Base-by-base conservation (phyloP, 2,797 vertebrate genomes). In the Argentina silus region DNA sequence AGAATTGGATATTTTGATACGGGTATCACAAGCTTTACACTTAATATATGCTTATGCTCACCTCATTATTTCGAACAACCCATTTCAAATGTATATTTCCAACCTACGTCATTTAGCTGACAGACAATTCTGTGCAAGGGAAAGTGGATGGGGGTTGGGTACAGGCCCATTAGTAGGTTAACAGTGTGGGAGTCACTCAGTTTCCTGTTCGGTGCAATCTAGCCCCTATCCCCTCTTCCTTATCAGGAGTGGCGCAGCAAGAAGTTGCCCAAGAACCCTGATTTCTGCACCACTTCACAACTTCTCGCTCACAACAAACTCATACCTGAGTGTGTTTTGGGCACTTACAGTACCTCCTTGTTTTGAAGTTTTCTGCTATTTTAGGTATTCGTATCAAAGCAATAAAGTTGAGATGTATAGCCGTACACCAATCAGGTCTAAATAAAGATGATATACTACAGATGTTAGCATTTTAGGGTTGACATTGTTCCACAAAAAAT, bases 111-210 rank as follows among this genome's bases (percentile, higher is more conserved):
- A 23, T 60, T 60, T 27, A 12, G 4, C 21, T 23, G 14, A 53
- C 14, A 53, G 27, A 36, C 27, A 14, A 53, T 21, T 62, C 27
- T 15, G 15, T 15, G 10, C 36, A 42, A 8, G 60, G 60, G 60
- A 61, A 5, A 36, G 47, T 12, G 60, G 27, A 7, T 17, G 7
- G 60, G 57, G 65, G 42, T 69, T n/a, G 67, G 42, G 36, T 19
- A 45, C 56, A 66, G 71, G 27, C 12, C 67, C 71, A 59, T 80
- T 63, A 73, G 27, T 42, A 27, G 27, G 19, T 70, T 8, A 43
- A 61, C 47, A n/a, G 67, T 10, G 74, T 73, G 67, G 67, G 78
- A 69, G 62, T 56, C 21, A 48, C 36, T 11, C 43, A 11, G n/a
- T 60, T 53, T 67, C 23, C 65, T 67, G 19, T 67, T 45, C 12